A percentile compares a stretch with the other conserved stretches of the same genome.
These are phyloP conservation scores for Stegodyphus dumicola DNA, from an alignment of 1,140 invertebrate genomes.

Conservation along the genomic window DNA sequence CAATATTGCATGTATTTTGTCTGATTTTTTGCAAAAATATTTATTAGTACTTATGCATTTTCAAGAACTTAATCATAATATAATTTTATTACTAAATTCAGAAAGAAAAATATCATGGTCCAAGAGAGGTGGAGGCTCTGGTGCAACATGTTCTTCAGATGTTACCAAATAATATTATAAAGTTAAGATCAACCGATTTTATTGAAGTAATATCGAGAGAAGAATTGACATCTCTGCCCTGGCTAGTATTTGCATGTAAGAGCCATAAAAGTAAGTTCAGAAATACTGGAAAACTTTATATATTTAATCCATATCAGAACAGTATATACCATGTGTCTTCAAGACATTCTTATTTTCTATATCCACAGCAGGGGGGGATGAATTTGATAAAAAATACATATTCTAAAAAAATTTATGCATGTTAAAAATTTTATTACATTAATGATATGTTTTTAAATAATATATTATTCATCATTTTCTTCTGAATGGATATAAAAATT, in stretches of 20 bases:
- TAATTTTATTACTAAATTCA: conserved; percentile 56
- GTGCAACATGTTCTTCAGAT: conserved; percentile 69
- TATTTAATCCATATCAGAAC: too few relatives aligned
- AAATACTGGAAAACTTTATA: too few relatives aligned
- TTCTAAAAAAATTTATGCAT: too few relatives aligned
- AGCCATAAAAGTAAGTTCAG: conserved; percentile 67
- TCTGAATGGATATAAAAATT: neutral
- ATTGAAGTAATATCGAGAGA: conserved; percentile 36
- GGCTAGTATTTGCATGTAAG: conserved; percentile 70
- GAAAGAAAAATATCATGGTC: conserved; percentile 69
- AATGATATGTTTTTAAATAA: neutral
- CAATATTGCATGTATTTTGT: too few relatives aligned
- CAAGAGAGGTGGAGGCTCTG: conserved; percentile 67
- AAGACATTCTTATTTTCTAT: too few relatives aligned
- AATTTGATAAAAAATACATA: too few relatives aligned
- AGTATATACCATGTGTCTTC: too few relatives aligned
- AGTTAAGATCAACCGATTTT: conserved; percentile 66
- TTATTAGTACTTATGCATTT: neutral
- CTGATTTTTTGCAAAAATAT: too few relatives aligned
- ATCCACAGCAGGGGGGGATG: too few relatives aligned
- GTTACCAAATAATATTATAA: conserved; percentile 65
- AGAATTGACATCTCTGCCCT: conserved; percentile 64
- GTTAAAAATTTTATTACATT: neutral
- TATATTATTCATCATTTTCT: neutral
- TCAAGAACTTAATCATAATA: neutral